Base-by-base conservation (phyloP, 2,113 vertebrate species). In the Tychaedon coryphoeus region DNA sequence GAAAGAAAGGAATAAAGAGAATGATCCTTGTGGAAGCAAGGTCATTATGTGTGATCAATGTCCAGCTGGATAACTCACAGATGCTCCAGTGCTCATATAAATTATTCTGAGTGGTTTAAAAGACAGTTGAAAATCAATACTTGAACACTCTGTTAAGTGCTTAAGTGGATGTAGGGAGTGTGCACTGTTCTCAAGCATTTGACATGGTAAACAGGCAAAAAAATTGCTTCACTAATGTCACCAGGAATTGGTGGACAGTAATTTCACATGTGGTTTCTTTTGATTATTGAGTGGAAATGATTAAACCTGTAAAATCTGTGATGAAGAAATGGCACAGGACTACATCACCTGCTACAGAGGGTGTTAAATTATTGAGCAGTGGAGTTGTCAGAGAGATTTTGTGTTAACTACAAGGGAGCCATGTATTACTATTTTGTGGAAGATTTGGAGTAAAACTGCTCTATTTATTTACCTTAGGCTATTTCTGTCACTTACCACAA, bases 111-210 rank as follows among this genome's bases (percentile, higher is more conserved):
- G 89, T 73, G 45, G 47, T 73, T 90, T 90, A 95, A 94, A 94
- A 95, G 93, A 73, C 86, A 86, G 65, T n/a, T 2, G 2, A 69
- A 82, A 91, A 97, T 96, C 92, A 1, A 95, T 96, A 62, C 50
- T 22, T 62, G 91, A 92, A 78, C 88, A 81, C 76, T 92, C 64
- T 90, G 80, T 89, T 95, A 96, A 97, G 88, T 96, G 84, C 91
- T 93, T 90, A 89, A 95, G 89, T 92, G 93, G 60, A 17, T 88
- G 57, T 79, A 82, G 90, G 92, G 72, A 73, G 88, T 6, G 7
- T 64, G 80, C 62, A 25, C 62, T 86, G 79, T 93, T 93, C 90
- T 92, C 75, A 48, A 86, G 69, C 74, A 78, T 90, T 38, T 87
- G 36, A 82, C 69, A 33, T 48, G 57, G 57, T 67, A 92, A 95